phyloP scores from a whole-genome alignment of 2,113 vertebrate genomes.

The Triplophysa dalaica region DNA sequence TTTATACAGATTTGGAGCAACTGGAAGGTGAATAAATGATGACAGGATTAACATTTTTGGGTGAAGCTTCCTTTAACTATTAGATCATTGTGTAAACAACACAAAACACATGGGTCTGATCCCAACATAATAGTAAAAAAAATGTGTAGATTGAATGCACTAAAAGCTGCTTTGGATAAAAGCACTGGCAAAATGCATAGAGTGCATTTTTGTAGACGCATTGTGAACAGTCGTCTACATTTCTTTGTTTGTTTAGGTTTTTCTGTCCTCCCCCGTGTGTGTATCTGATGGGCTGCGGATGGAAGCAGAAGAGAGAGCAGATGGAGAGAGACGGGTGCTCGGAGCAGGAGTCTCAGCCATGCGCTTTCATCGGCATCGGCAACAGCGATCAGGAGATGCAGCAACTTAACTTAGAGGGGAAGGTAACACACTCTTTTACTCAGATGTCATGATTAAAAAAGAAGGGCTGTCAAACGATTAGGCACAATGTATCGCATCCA shows the following conservation, averaged over 20 bases:
- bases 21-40: too few species aligned
- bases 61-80: too few species aligned
- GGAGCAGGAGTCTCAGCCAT: slow-evolving; percentile 97
- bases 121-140: too few species aligned
- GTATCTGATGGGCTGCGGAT: slow-evolving; percentile 98
- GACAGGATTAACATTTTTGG: too few species aligned
- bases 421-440: slow-evolving; percentile 75
- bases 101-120: too few species aligned
- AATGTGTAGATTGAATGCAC: too few species aligned
- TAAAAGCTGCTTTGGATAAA: too few species aligned
- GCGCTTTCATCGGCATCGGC: slow-evolving; percentile 98
- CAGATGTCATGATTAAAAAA: not conserved
- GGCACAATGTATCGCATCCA: too few species aligned
- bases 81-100: too few species aligned
- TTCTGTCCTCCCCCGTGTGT: slow-evolving; percentile 98
- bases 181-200: too few species aligned
- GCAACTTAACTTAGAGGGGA: slow-evolving; percentile 98
- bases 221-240: not conserved
- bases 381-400: slow-evolving; percentile 99
- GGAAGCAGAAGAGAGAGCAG: slow-evolving; percentile 99
- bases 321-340: slow-evolving; percentile 98
- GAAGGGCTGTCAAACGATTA: too few species aligned
- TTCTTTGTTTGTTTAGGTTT: slow-evolving; percentile 77
- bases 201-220: not conserved
- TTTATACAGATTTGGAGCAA: too few species aligned